Base-by-base conservation (phyloP, 1,140 invertebrate genomes). In the Gryllus bimaculatus region DNA sequence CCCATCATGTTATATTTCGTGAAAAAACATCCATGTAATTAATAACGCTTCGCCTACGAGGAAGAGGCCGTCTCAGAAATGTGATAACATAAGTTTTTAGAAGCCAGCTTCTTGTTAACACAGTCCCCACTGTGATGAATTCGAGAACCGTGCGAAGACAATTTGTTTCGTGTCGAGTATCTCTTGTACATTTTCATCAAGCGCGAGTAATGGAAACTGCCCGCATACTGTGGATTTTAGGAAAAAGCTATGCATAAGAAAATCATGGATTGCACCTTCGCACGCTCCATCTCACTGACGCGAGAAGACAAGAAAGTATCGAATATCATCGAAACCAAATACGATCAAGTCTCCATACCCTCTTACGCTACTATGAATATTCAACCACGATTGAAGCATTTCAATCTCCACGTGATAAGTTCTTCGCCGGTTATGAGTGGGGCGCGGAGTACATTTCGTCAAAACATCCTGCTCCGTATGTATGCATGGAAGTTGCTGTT, bases 281-380 rank as follows among this genome's bases (percentile, higher is more conserved):
- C 18, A 18, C 10, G 54, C 10, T 66, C 10, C 10, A 18, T 18
- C 18, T 66, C 54, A 66, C 18, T 3, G 54, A 7, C 7, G 54
- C 18, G 54, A 66, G 10, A 10, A 18, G 10, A 66, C 54, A 66
- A 39, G 26, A 39, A 13, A 13, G 54, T 66, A 66, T 66, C 54
- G 54, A 66, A 66, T 66, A 66, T 66, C 54, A 66, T 66, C 54
- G 10, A 66, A 66, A 66, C 54, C 54, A 66, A 66, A 66, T 66
- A 66, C 54, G 54, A 66, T 7, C 54, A 66, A 66, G 54, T 66
- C 54, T 66, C 10, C 54, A 66, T 18, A 66, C 10, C 54, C 10
- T 10, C 54, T 66, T 66, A 66, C 54, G 18, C 18, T 10, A 66
- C 54, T 66, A 66, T 66, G 54, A 66, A 66, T 66, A 66, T 66